phyloP scores from a whole-genome alignment of 2,888 invertebrate genomes.

The Anodontia alba region DNA sequence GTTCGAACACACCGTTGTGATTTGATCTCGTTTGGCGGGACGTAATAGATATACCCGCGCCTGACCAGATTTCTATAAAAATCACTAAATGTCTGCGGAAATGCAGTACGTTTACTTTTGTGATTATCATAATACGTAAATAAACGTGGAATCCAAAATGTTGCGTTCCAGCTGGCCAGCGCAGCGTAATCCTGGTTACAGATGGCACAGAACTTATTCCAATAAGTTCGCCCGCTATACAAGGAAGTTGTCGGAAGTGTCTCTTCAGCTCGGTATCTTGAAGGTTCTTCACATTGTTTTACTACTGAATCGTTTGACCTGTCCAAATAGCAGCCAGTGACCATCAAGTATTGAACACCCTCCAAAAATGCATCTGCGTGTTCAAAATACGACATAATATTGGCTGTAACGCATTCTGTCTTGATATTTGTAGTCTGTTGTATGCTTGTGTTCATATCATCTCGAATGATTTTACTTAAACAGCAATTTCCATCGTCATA shows the following conservation, averaged over 20 bases:
- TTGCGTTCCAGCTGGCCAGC: background rate
- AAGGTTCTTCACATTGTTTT: background rate
- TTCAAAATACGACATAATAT: background rate
- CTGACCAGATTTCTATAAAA: too few relatives aligned
- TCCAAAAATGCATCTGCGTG: background rate
- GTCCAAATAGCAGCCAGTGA: background rate
- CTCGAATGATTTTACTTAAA: background rate
- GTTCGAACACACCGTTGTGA: too few relatives aligned
- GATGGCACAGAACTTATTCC: background rate
- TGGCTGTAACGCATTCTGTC: background rate
- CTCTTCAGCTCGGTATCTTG: background rate
- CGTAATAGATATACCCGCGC: too few relatives aligned
- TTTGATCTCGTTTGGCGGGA: too few relatives aligned
- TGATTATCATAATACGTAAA: background rate
- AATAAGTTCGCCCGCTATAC: background rate
- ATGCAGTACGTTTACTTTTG: too few relatives aligned
- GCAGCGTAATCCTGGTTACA: background rate
- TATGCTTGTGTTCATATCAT: background rate
- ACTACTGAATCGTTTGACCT: background rate
- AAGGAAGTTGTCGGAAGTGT: background rate
- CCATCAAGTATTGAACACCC: background rate
- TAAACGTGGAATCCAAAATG: background rate
- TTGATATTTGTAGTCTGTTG: background rate
- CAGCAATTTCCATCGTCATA: background rate
- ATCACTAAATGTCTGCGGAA: too few relatives aligned